phyloP scores from a whole-genome alignment of 2,113 vertebrate species.

The Paradisaea rubra region DNA sequence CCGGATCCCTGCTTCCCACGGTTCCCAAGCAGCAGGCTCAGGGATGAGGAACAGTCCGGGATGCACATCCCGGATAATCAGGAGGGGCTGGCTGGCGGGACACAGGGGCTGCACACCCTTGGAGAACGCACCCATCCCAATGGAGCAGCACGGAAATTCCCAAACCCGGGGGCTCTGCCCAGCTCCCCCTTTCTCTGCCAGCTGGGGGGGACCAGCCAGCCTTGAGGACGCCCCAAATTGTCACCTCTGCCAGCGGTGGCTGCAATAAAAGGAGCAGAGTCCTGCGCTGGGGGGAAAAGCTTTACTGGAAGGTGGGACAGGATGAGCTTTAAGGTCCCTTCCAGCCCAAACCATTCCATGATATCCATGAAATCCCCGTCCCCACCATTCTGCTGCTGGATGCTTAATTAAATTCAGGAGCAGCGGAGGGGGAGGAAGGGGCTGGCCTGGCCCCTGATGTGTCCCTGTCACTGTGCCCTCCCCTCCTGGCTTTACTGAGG shows the following conservation, averaged over 20 bases:
- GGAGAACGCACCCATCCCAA: fast-evolving
- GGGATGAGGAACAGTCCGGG: fast-evolving
- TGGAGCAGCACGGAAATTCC: not conserved
- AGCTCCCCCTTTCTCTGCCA: not conserved
- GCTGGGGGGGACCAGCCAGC: not conserved
- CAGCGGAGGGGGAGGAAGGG: not conserved
- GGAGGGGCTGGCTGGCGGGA: not conserved
- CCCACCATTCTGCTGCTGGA: not conserved
- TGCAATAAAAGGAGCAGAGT: not conserved
- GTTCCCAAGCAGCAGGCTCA: not conserved
- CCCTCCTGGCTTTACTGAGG: not conserved
- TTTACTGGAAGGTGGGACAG: not conserved
- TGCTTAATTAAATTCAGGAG: not conserved
- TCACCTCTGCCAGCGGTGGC: not conserved
- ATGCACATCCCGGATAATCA: fast-evolving
- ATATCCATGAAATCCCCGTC: not conserved
- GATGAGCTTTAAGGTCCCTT: not conserved
- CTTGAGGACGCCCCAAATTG: not conserved
- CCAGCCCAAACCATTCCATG: not conserved
- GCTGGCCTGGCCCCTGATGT: not conserved
- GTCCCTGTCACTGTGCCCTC: not conserved
- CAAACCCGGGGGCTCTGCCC: not conserved
- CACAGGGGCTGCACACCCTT: not conserved
- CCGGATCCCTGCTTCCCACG: fast-evolving
- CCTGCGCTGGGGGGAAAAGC: fast-evolving